These are phyloP conservation scores for Papilio demoleus DNA, from an alignment of 2,888 invertebrate species.

Conservation along the genomic window DNA sequence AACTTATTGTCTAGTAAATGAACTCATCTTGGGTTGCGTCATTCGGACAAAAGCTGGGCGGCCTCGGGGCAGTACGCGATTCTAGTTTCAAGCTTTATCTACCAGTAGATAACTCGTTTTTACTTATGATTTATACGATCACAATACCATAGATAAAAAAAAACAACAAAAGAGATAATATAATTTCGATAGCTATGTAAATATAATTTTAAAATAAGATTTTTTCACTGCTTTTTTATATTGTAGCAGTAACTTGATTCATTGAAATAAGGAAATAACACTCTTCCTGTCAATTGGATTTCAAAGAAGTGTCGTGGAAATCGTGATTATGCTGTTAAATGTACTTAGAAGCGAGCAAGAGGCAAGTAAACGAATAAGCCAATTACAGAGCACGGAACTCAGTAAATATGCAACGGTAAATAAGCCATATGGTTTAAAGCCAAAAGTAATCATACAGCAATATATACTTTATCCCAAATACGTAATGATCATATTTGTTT, in stretches of 20 bases:
- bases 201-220: no score
- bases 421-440: constrained; percentile 2
- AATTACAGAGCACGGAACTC: constrained; percentile 29
- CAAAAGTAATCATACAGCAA: neutral
- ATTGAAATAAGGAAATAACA: constrained; percentile 1
- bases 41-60: constrained; percentile 53
- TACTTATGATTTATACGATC: constrained; percentile 1
- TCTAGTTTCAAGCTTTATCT: constrained; percentile 33
- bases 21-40: constrained; percentile 70
- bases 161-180: no score
- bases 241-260: neutral
- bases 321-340: constrained; percentile 20
- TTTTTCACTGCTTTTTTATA: neutral
- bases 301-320: constrained; percentile 23
- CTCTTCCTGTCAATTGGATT: constrained; percentile 9
- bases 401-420: neutral
- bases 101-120: constrained; percentile 20
- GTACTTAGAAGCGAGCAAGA: constrained; percentile 14
- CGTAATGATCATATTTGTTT: neutral
- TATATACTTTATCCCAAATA: neutral
- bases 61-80: constrained; percentile 57
- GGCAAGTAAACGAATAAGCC: constrained; percentile 16
- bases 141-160: neutral
- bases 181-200: no score
- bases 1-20: constrained; percentile 59